phyloP scores from a whole-genome alignment of 2,113 vertebrate species.

The Xiphophorus couchianus region DNA sequence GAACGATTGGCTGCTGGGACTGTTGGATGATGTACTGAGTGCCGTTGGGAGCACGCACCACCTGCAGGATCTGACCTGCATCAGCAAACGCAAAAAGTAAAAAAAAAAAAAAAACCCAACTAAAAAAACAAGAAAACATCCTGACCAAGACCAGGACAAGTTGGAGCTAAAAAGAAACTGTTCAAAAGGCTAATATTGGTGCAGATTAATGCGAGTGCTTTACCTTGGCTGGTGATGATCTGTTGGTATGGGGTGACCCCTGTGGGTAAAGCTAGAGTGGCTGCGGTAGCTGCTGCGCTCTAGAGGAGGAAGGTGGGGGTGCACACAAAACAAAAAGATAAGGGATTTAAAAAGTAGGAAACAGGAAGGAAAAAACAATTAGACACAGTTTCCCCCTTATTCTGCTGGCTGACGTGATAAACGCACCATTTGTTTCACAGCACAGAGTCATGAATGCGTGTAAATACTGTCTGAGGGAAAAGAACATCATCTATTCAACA shows the following conservation, averaged over 20 bases:
- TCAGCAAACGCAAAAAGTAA: neutral
- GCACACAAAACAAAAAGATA: neutral
- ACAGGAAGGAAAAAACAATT: neutral
- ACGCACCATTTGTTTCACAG: neutral
- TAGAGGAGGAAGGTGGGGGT: constrained; percentile 69
- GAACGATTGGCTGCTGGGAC: constrained; percentile 92
- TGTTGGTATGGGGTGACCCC: constrained; percentile 95
- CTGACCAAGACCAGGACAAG: neutral
- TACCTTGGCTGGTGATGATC: constrained; percentile 94
- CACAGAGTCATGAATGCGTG: neutral
- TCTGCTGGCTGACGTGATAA: neutral
- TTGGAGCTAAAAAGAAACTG: neutral
- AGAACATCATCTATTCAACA: neutral
- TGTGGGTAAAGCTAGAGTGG: constrained; percentile 92
- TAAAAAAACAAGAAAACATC: too few species aligned
- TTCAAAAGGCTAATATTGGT: neutral
- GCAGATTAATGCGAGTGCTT: neutral
- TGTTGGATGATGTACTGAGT: constrained; percentile 96
- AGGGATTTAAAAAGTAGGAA: too few species aligned
- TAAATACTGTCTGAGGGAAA: neutral
- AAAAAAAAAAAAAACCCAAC: neutral
- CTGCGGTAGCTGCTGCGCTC: constrained; percentile 98
- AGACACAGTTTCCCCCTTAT: neutral
- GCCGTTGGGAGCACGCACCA: constrained; percentile 92
- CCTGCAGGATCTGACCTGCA: constrained; percentile 94